A percentile compares a stretch with the other conserved stretches of the same genome.
These are phyloP conservation scores for Mayetiola destructor DNA, from an alignment of 2,888 invertebrate genomes.

Conservation along the genomic window DNA sequence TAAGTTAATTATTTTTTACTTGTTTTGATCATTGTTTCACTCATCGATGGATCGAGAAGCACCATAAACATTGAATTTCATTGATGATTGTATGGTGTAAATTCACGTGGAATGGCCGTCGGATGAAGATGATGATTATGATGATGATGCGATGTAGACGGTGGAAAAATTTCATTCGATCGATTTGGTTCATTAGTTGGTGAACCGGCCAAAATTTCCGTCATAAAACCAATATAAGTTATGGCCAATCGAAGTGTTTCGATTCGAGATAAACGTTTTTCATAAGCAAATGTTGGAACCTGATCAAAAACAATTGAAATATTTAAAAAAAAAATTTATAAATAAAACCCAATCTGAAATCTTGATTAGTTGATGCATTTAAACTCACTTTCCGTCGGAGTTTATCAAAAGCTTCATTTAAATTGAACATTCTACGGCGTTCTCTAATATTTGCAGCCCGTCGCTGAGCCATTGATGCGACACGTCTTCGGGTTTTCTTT, in stretches of 20 bases:
- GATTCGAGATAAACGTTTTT: conserved; percentile 86
- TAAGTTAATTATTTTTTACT: not conserved
- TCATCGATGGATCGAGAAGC: too few species aligned
- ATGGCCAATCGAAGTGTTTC: conserved; percentile 89
- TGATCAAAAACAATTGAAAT: conserved; percentile 23
- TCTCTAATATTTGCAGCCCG: conserved; percentile 88
- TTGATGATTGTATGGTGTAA: conserved; percentile 28
- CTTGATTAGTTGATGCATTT: not conserved
- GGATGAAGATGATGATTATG: conserved; percentile 33
- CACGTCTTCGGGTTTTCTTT: conserved; percentile 73
- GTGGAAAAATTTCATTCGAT: conserved; percentile 29
- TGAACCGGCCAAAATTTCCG: conserved; percentile 63
- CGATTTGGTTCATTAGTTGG: conserved; percentile 34
- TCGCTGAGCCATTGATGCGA: conserved; percentile 79
- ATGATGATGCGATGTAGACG: conserved; percentile 29
- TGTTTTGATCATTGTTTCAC: not conserved
- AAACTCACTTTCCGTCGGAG: conserved; percentile 60
- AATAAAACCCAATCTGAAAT: conserved; percentile 11
- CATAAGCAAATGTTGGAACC: conserved; percentile 93
- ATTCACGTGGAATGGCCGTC: conserved; percentile 33
- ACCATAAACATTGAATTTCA: too few species aligned
- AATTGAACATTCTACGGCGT: conserved; percentile 83
- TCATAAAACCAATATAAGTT: conserved; percentile 94
- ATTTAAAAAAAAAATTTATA: not conserved
- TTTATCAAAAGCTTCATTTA: conserved; percentile 92